Base-by-base conservation (phyloP, 2,113 vertebrate species). In the Scartelaos histophorus region DNA sequence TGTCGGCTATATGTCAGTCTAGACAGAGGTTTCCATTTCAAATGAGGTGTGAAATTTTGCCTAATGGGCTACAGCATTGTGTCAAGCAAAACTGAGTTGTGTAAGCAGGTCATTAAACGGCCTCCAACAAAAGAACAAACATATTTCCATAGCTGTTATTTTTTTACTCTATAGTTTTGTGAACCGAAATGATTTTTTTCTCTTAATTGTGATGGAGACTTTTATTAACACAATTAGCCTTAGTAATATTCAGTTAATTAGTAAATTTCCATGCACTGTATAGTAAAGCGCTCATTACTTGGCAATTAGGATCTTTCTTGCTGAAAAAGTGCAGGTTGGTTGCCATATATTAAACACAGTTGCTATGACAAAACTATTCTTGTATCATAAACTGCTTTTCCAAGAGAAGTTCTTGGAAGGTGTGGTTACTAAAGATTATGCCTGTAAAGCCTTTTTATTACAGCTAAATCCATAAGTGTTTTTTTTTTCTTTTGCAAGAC, bases 401-500 rank as follows among this genome's bases (percentile, higher is more conserved):
- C 13, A 34, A 34, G 57, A 60, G 16, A 34, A 34, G 58, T 17
- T 29, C 34, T 13, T 60, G 57, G 5, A 25, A 60, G 49, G 49
- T 25, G 24, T 13, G 19, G 34, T 64, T 64, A n/a, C 19, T 10
- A 17, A 17, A 35, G 17, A 35, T 38, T 19, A 29, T 35, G 38
- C 56, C n/a, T 15, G 38, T 43, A 57, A 46, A 46, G 54, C 9
- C 51, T 54, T 11, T 79, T 67, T 60, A 15, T 12, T 2, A 54
- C n/a, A 67, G 46, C 9, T 25, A 12, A 76, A 72, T 75, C 46
- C 69, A 67, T 6, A 1, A 66, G n/a, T 19, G 62, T 54, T 51
- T 74, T 67, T 72, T 74, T 29, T 15, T 56, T 47, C 24, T 56
- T 75, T 69, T 70, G 38, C 25, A n/a, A 19, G 73, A 70, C 61